Evolutionary conservation across 2,888 invertebrate genomes (phyloP), one percentile per base, ranked within the genome.

Genomic region (Athalia cordata): DNA sequence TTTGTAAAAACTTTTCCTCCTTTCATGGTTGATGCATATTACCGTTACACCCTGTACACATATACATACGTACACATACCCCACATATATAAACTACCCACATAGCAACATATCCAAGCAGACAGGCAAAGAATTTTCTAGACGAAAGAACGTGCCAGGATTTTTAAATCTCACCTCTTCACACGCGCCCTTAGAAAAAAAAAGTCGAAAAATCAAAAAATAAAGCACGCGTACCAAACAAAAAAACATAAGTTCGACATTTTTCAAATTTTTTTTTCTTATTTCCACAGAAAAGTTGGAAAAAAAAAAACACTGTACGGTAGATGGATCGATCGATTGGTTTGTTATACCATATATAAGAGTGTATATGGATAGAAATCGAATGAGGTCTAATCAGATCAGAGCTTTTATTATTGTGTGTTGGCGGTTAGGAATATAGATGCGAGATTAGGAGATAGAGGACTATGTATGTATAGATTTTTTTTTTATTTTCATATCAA

Each of bases 1-100:
- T 68, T 68, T 50, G 11, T 50, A n/a, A n/a, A 68, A 68, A 68
- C 68, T 68, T 68, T 43, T 68, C n/a, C n/a, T n/a, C 55, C 52
- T 29, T 29, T 29, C 68, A 29, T 55, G 29, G 29, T 55, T 11
- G 68, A 8, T 52, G 55, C 68, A 68, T 68, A 68, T 68, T 68
- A 68, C 68, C 68, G 11, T 66, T 49, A 66, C 15, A 66, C 45
- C 52, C 52, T 67, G 55, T 15, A 68, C 29, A 50, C 6, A 43
- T n/a, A 64, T 29, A 29, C 29, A 11, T 29, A 43, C 64, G 6
- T n/a, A 5, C n/a, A 61, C 61, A 61, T 65, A 45, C n/a, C n/a
- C 47, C 9, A 4, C 11, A n/a, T n/a, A 45, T 8, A 15, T 15
- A 29, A 29, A 0, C 29, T 29, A 29, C 29, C 29, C 29, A 29